Evolutionary conservation across 2,888 invertebrate species (phyloP).

Genomic region (Exephanes ischioxanthus): DNA sequence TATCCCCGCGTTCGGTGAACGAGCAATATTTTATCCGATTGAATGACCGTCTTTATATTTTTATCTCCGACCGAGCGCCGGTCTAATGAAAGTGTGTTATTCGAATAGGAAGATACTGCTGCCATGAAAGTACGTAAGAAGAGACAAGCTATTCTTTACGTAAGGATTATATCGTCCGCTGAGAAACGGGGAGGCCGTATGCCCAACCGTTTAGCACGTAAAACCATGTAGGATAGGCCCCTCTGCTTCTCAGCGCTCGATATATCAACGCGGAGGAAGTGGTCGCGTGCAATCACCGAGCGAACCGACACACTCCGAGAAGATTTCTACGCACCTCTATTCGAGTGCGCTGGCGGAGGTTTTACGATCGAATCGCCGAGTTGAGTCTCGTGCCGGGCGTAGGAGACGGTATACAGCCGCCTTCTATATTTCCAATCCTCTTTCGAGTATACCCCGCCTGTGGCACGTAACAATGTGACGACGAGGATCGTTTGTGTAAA

Average conservation of each 20-base stretch:
- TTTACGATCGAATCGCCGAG: slow-evolving; percentile 61
- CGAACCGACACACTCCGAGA: slow-evolving; percentile 30
- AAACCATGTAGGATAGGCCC: not conserved
- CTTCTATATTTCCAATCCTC: slow-evolving; percentile 29
- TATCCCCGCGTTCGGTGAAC: slow-evolving; percentile 5
- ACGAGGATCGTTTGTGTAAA: slow-evolving; percentile 48
- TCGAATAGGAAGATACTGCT: slow-evolving; percentile 26
- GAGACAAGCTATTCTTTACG: slow-evolving; percentile 33
- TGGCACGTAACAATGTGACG: slow-evolving; percentile 50
- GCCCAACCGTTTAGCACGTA: not conserved
- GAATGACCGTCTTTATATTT: slow-evolving; percentile 34
- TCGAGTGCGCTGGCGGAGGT: slow-evolving; percentile 26
- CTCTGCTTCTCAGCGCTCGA: slow-evolving; percentile 2
- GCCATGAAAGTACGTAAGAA: slow-evolving; percentile 48
- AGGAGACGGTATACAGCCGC: slow-evolving; percentile 45
- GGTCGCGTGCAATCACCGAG: slow-evolving; percentile 6
- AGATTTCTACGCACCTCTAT: slow-evolving; percentile 21
- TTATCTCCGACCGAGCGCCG: not conserved
- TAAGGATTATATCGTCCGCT: slow-evolving; percentile 16
- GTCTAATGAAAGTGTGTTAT: slow-evolving; percentile 47
- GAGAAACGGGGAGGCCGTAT: not conserved
- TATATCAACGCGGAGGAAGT: not conserved
- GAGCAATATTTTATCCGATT: slow-evolving; percentile 5
- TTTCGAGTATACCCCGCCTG: not conserved
- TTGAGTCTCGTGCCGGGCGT: slow-evolving; percentile 32